Conservation (phyloP, 2,888 invertebrate genomes). For the Oscheius sp. region DNA sequence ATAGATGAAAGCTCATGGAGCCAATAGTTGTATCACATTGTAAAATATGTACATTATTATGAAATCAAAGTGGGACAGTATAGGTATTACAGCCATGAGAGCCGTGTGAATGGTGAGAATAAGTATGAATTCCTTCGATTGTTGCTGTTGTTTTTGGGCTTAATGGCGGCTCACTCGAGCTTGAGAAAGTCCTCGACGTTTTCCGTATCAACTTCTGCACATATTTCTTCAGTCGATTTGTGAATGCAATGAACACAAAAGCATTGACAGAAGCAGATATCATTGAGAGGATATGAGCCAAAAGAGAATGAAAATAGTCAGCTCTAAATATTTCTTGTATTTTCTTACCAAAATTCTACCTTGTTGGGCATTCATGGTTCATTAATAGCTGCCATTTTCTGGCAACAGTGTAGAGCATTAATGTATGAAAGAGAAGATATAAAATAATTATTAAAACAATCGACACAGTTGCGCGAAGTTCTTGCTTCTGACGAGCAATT, state of each 20-base stretch:
- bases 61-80: constrained; percentile 7
- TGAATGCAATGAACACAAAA: constrained; percentile 70
- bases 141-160: constrained; percentile 61
- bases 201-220: constrained; percentile 65
- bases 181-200: constrained; percentile 66
- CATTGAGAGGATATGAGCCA: constrained; percentile 65
- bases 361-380: constrained; percentile 63
- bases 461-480: constrained; percentile 59
- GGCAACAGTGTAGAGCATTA: constrained; percentile 61
- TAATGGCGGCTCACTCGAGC: constrained; percentile 65
- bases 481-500: constrained; percentile 62
- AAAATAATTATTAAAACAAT: constrained; percentile 68
- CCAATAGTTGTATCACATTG: constrained; percentile 4
- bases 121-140: constrained; percentile 45
- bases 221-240: constrained; percentile 62
- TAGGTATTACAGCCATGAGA: constrained; percentile 19
- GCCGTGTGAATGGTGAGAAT: constrained; percentile 6
- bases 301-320: constrained; percentile 67
- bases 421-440: constrained; percentile 65
- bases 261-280: constrained; percentile 68
- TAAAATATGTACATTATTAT: constrained; percentile 2
- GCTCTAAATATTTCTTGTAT: constrained; percentile 51
- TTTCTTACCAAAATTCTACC: constrained; percentile 36
- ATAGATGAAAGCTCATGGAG: constrained; percentile 8
- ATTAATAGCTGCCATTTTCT: constrained; percentile 68